Evolutionary conservation across 2,797 vertebrate genomes (phyloP).

Genomic region (Australoheros facetus): DNA sequence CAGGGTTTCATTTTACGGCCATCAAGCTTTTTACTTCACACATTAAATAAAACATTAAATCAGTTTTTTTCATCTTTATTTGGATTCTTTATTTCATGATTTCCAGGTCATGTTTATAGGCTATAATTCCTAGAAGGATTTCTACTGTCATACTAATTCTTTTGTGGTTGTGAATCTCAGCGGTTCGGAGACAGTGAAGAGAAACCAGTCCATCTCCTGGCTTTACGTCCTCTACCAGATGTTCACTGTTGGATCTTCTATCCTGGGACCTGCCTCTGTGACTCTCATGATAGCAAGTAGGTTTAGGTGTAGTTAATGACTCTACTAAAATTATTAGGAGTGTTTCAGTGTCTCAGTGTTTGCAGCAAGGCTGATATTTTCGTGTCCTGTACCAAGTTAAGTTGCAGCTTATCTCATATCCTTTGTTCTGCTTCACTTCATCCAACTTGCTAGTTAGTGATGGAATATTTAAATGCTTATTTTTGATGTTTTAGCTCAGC

Average conservation of each 20-base stretch:
- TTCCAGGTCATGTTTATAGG: background rate
- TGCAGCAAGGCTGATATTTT: background rate
- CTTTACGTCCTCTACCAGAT: constrained; percentile 81
- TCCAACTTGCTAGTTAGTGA: background rate
- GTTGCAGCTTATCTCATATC: background rate
- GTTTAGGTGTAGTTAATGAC: background rate
- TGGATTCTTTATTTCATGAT: background rate
- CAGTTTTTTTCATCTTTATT: background rate
- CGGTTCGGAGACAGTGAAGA: constrained; percentile 77
- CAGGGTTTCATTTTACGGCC: background rate
- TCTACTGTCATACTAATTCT: background rate
- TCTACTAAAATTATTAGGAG: background rate
- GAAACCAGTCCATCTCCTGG: constrained; percentile 82
- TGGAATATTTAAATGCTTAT: no score
- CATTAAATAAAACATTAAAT: background rate
- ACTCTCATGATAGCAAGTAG: constrained; percentile 86
- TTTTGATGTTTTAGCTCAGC: background rate
- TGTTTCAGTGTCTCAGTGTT: background rate
- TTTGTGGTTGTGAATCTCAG: constrained; percentile 46
- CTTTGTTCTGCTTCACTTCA: background rate
- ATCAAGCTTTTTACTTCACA: background rate
- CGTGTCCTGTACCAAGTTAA: background rate
- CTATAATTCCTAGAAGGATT: background rate
- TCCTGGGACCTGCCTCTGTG: constrained; percentile 86
- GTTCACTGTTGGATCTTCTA: constrained; percentile 83